Conservation (phyloP, 2,113 vertebrate species). For the Circaetus cinerascens region DNA sequence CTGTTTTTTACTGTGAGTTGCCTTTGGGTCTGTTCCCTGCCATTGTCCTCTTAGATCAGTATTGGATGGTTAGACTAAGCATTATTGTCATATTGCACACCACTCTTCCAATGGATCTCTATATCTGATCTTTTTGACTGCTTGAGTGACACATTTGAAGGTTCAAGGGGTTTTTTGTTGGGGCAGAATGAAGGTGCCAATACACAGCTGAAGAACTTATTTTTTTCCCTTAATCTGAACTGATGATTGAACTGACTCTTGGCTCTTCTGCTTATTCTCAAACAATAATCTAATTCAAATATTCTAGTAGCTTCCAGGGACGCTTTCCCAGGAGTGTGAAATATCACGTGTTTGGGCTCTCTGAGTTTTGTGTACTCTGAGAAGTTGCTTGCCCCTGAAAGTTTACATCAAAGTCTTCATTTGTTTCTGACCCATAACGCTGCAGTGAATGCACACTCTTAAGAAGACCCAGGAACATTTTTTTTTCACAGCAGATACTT, state of each 20-base stretch:
- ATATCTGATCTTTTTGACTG: neutral
- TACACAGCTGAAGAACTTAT: neutral
- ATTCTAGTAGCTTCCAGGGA: neutral
- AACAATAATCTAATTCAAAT: neutral
- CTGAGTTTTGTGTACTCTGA: neutral
- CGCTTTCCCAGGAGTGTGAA: neutral
- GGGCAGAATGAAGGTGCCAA: neutral
- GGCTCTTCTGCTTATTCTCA: neutral
- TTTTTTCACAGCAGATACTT: neutral
- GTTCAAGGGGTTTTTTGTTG: accelerated
- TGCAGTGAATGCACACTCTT: neutral
- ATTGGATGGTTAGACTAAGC: neutral
- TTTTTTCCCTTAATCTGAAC: neutral
- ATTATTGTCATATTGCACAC: neutral
- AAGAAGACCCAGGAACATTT: neutral
- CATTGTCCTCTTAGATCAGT: neutral
- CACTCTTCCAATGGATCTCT: neutral
- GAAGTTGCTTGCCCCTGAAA: neutral
- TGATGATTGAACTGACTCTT: neutral
- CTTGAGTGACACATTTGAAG: neutral
- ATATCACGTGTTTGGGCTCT: neutral
- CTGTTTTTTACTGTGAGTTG: neutral
- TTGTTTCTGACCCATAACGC: neutral
- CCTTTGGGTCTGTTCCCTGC: neutral
- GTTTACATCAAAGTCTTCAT: neutral